Evolutionary conservation across 2,888 invertebrate genomes (phyloP), one percentile per base, ranked within the genome.

Genomic region (Carcina quercana): DNA sequence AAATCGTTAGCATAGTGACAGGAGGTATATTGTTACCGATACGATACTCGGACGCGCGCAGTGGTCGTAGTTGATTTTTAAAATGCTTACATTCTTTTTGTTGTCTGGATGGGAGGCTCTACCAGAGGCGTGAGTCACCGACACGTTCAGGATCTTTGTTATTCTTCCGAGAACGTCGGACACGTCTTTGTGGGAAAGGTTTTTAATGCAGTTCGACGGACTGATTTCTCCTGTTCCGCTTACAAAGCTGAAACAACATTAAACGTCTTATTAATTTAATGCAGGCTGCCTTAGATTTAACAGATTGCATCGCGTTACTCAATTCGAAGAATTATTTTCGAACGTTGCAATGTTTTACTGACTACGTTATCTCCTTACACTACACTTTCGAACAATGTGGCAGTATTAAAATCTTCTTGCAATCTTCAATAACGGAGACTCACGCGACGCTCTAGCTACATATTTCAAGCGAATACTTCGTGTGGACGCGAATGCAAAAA

Each of bases 81-180:
- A 38, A 43, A 41, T 40, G 36, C 36, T 15, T 19, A 19, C 10
- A 10, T 31, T 32, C 15, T 41, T 43, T 47, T 49, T 46, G 58
- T 59, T 64, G 66, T 67, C 69, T 72, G 74, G 67, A 61, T 56
- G 54, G 53, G 51, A 71, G 68, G 62, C 50, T 67, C 50, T 59
- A 52, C 51, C 44, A 47, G 53, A 47, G 44, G 48, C 49, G 60
- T 80, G 82, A 80, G 59, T 80, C 82, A 80, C 66, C 59, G 59
- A 65, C 62, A 50, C 52, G 69, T 58, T 64, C 69, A 72, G 76
- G 78, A 83, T 78, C 83, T 82, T 83, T 82, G 82, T 83, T 79
- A 61, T 67, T 64, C 64, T 83, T 83, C 82, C 63, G 61, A 72
- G 82, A 83, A 83, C 59, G 55, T 53, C 65, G 62, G 66, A 53